Evolutionary conservation across 2,797 vertebrate genomes (phyloP).

Genomic region (Myotis daubentonii): DNA sequence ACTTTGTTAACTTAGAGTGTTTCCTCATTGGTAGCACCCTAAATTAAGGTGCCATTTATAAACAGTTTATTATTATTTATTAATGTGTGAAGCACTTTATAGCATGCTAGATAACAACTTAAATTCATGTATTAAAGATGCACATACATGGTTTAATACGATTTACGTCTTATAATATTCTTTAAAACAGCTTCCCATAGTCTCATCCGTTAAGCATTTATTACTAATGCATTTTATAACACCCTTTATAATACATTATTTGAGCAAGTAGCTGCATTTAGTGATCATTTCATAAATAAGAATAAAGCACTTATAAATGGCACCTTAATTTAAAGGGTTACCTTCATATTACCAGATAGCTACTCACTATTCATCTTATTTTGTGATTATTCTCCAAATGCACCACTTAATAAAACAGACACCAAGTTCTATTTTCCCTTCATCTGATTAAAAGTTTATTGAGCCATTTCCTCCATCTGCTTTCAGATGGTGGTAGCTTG

Average conservation of each 20-base stretch:
- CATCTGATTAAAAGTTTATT: constrained; percentile 86
- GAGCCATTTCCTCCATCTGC: constrained; percentile 81
- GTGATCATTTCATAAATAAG: constrained; percentile 90
- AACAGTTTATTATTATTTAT: constrained; percentile 89
- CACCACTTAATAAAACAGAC: constrained; percentile 87
- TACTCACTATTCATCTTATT: constrained; percentile 85
- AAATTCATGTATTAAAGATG: constrained; percentile 90
- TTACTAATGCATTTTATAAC: constrained; percentile 90
- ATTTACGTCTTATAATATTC: constrained; percentile 88
- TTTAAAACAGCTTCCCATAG: constrained; percentile 86
- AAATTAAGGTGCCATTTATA: constrained; percentile 87
- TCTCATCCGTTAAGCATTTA: constrained; percentile 88
- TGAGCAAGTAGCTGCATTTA: constrained; percentile 87
- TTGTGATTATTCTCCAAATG: constrained; percentile 85
- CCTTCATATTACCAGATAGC: constrained; percentile 84
- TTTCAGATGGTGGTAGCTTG: constrained; percentile 73
- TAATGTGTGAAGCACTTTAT: constrained; percentile 87
- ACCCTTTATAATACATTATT: constrained; percentile 87
- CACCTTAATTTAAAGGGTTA: constrained; percentile 89
- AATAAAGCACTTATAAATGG: constrained; percentile 87
- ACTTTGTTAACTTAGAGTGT: constrained; percentile 85
- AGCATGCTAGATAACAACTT: constrained; percentile 86
- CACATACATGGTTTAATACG: constrained; percentile 86
- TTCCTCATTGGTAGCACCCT: constrained; percentile 85
- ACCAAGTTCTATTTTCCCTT: constrained; percentile 82